Evolutionary conservation across 2,888 invertebrate species (phyloP), one percentile per base, ranked within the genome.

Genomic region (Apamea monoglypha): DNA sequence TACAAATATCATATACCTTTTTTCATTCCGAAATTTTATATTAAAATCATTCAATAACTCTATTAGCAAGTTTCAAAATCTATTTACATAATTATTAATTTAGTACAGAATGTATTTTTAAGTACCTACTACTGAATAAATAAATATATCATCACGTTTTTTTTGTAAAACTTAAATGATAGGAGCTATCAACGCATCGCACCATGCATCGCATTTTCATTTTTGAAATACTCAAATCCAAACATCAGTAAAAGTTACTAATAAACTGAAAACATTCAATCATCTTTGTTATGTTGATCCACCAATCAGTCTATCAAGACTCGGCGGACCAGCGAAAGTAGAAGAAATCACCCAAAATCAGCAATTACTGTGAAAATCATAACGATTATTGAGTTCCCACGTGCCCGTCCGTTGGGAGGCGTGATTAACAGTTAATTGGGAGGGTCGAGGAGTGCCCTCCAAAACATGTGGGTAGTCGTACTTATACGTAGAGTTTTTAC

Each of bases 401-500:
- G 88, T 87, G 88, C 83, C 36, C 64, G 81, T 87, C 90, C 86
- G 80, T 77, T 76, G 89, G 86, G 89, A 86, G 88, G 88, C 87
- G 92, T 91, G 90, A 92, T 92, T 92, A 92, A 92, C 88, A 85
- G 90, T 91, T 93, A 93, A 93, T 93, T 92, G 92, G 90, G 89
- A 90, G 92, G 91, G 89, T 89, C 86, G 85, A 84, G 80, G 88
- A 88, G 87, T 87, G 87, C 88, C 88, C 87, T 88, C 83, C 81
- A 78, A 82, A 84, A 87, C 88, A 85, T 78, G 83, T 82, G 80
- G 82, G 84, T 86, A 86, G 82, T 79, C 83, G 84, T 88, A 88
- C 87, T 85, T 88, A 88, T 91, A 91, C 88, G 90, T 89, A 90
- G 91, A 91, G 91, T 93, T 95, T 95, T 95, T 95, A 95, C 94